Base-by-base conservation (phyloP, 2,113 vertebrate species). In the Myanophis thanlyinensis region DNA sequence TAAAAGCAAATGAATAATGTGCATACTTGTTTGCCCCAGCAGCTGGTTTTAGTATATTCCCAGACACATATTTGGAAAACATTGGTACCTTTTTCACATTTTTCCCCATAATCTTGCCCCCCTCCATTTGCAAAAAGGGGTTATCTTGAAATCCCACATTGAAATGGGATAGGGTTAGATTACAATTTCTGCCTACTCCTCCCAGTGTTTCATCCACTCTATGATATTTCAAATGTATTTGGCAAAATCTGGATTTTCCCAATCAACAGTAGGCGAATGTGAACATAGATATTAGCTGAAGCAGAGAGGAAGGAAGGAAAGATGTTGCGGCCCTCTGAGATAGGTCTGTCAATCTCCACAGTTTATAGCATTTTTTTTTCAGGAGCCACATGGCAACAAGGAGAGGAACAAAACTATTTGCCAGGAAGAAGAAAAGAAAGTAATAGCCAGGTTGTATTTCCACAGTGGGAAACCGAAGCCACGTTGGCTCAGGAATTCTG, bases 251-350 rank as follows among this genome's bases (percentile, higher is more conserved):
- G 18, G 87, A 53, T 85, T 94, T 96, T 89, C 48, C 51, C 87
- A 97, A 96, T 96, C 96, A 97, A 96, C 85, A 96, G 94, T 47
- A 95, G 96, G 90, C 93, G 56, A 56, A 25, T 22, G n/a, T 73
- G 47, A 23, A 27, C 35, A 30, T n/a, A 9, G 13, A 62, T 62
- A 35, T 67, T n/a, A 67, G 27, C 10, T 49, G 53, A 80, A 80
- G 35, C 18, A 80, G 18, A 27, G 52, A 89, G 56, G 23, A 12
- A 47, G 25, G 12, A 23, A 47, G 25, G 18, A 80, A 80, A 80
- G 18, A 67, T 90, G 44, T 5, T 73, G 2, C 49, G 18, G 35
- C 27, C 2, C 20, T 90, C 20, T 90, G 4, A 46, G 47, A 15
- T 20, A 51, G 4, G 3, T 88, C 35, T 88, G 27, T 12, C 27